These are phyloP conservation scores for Podarcis raffonei DNA, from an alignment of 2,113 vertebrate genomes.

Conservation along the genomic window DNA sequence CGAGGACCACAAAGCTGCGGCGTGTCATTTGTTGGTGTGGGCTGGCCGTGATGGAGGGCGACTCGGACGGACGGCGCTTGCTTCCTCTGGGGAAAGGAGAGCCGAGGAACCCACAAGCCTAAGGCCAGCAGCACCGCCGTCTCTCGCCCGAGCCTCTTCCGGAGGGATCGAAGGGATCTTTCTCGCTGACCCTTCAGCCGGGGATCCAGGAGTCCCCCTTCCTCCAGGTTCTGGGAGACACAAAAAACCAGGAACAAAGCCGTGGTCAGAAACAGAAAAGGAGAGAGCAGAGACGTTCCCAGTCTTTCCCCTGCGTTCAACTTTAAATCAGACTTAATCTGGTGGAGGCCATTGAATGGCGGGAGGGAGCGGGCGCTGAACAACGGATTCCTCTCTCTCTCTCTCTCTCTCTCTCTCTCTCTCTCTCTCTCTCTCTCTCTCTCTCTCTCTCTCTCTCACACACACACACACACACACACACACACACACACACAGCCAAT, in stretches of 20 bases:
- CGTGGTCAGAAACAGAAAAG: too few relatives aligned
- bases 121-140: background rate
- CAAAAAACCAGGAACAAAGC: background rate
- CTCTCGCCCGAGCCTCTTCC: background rate
- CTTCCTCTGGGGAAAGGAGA: background rate
- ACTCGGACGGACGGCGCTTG: background rate
- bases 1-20: background rate
- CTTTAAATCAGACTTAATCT: background rate
- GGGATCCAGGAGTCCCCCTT: background rate
- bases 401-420: too few relatives aligned
- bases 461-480: background rate
- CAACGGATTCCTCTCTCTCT: too few relatives aligned
- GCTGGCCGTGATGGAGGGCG: background rate
- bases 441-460: too few relatives aligned
- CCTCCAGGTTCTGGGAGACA: background rate
- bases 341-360: background rate
- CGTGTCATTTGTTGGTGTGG: too few relatives aligned
- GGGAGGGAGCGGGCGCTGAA: too few relatives aligned
- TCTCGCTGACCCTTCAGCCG: background rate
- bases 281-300: rapidly evolving
- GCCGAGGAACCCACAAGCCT: background rate
- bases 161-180: too few relatives aligned
- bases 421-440: background rate
- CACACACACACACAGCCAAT: background rate
- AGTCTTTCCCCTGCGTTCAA: too few relatives aligned